Evolutionary conservation across 2,113 vertebrate species (phyloP).

Genomic region (Lamprologus lemairii): DNA sequence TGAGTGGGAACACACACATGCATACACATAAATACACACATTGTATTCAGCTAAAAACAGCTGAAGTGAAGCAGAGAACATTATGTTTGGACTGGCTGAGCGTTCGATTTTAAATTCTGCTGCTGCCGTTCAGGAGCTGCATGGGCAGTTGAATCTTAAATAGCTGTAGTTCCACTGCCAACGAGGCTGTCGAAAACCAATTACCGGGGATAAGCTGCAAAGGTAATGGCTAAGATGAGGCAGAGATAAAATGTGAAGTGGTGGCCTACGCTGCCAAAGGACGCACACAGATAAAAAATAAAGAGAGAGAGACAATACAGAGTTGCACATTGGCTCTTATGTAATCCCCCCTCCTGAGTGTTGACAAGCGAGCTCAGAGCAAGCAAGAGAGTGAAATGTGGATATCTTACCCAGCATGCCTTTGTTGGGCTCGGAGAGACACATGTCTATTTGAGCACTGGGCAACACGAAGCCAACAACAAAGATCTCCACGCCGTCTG

Average conservation of each 20-base stretch:
- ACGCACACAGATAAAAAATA: not conserved
- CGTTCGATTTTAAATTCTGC: not conserved
- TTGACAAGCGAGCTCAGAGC: not conserved
- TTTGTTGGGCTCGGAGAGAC: constrained; percentile 95
- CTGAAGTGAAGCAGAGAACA: not conserved
- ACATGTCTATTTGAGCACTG: constrained; percentile 97
- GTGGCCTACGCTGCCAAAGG: not conserved
- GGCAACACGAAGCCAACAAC: constrained; percentile 96
- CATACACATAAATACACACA: not conserved
- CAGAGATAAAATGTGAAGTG: not conserved
- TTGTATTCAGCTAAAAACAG: not conserved
- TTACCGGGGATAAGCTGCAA: constrained; percentile 5
- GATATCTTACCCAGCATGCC: constrained; percentile 90
- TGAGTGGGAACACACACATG: not conserved
- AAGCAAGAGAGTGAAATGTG: not conserved
- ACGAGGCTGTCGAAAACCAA: not conserved
- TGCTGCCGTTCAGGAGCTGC: not conserved
- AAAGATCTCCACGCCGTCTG: constrained; percentile 92
- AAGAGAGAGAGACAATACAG: not conserved
- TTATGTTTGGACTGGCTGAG: not conserved
- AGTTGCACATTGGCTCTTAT: not conserved
- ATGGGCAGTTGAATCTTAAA: constrained; percentile 28
- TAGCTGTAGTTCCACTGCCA: not conserved
- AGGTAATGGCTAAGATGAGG: constrained; percentile 3
- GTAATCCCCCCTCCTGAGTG: not conserved